These are phyloP conservation scores for Ceyx melanurus DNA, from an alignment of 2,113 vertebrate genomes.

Conservation along the genomic window DNA sequence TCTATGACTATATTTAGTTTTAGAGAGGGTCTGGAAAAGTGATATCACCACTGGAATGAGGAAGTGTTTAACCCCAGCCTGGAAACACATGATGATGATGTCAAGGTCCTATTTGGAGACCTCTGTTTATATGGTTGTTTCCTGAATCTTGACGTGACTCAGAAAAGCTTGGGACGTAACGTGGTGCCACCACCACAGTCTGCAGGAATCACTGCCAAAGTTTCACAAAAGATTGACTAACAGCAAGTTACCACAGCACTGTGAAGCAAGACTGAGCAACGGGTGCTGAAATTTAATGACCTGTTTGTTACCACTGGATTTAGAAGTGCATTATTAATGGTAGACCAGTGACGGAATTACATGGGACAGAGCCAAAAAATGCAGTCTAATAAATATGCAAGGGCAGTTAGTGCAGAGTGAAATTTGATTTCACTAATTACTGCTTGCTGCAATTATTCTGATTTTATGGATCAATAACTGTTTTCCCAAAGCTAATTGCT, in stretches of 20 bases:
- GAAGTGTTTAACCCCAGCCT: conserved; percentile 23
- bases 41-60: conserved; percentile 42
- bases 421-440: conserved; percentile 19
- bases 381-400: background rate
- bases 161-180: background rate
- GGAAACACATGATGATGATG: conserved; percentile 61
- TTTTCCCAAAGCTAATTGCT: background rate
- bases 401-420: background rate
- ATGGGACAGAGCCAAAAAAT: background rate
- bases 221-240: background rate
- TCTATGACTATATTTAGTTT: conserved; percentile 58
- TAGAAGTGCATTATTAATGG: background rate
- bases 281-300: background rate
- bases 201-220: background rate
- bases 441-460: background rate
- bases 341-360: background rate
- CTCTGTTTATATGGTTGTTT: conserved; percentile 51
- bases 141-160: conserved; percentile 16
- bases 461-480: background rate
- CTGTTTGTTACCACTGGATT: background rate
- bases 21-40: conserved; percentile 49
- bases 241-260: background rate
- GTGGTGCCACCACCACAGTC: background rate
- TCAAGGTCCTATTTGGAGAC: conserved; percentile 52
- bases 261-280: background rate